These are phyloP conservation scores for Thaumatotibia leucotreta DNA, from an alignment of 1,140 invertebrate species.

Conservation along the genomic window DNA sequence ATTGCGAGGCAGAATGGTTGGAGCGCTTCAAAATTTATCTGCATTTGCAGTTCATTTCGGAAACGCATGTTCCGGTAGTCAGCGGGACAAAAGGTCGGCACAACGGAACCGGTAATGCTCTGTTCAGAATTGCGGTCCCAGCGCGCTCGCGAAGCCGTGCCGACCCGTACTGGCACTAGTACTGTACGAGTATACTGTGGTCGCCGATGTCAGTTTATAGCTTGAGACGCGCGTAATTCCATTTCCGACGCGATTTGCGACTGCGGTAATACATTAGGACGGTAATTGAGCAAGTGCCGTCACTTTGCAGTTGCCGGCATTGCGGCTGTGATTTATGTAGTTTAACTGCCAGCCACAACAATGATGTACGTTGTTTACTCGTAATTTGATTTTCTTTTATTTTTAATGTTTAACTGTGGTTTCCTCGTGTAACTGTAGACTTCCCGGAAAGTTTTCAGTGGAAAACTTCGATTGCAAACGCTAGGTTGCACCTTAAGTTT, in stretches of 20 bases:
- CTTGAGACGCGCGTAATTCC: constrained; percentile 8
- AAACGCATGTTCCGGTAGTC: constrained; percentile 35
- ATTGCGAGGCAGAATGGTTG: constrained; percentile 27
- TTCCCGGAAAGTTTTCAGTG: neutral
- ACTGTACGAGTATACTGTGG: neutral
- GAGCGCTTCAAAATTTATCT: constrained; percentile 38
- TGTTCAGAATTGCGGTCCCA: constrained; percentile 45
- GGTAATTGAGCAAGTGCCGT: constrained; percentile 12
- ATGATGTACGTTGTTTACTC: neutral
- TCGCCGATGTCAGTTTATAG: neutral
- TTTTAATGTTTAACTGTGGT: neutral
- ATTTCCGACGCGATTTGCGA: neutral
- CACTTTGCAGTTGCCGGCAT: neutral
- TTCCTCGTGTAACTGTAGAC: neutral
- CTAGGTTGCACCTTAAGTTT: neutral
- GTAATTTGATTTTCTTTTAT: neutral
- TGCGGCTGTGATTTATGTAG: constrained; percentile 6
- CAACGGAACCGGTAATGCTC: constrained; percentile 48
- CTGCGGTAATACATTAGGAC: constrained; percentile 7
- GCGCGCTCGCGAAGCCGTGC: constrained; percentile 17
- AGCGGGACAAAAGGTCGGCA: constrained; percentile 44
- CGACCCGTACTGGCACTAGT: constrained; percentile 25
- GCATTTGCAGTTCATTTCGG: constrained; percentile 44
- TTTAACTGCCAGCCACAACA: constrained; percentile 6
- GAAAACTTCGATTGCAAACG: neutral